Conservation (phyloP, 2,113 vertebrate species). For the Otus sunia region DNA sequence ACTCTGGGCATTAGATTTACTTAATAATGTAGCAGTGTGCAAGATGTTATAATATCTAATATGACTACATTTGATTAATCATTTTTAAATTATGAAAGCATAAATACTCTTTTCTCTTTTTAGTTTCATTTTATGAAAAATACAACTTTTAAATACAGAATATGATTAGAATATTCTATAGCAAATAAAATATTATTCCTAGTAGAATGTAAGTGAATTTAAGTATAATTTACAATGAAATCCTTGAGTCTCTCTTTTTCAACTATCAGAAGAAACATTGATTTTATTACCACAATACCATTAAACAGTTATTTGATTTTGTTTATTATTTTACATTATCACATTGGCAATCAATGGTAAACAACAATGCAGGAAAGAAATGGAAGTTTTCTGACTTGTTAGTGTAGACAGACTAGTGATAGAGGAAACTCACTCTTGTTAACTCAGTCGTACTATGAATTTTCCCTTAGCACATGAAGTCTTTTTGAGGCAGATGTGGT, state of each 20-base stretch:
- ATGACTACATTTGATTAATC: conserved; percentile 30
- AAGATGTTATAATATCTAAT: no score
- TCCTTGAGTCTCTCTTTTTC: background rate
- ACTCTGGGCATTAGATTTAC: no score
- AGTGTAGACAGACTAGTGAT: background rate
- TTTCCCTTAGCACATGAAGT: conserved; percentile 13
- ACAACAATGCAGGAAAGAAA: conserved; percentile 25
- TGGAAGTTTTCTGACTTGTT: background rate
- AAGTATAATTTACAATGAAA: conserved; percentile 24
- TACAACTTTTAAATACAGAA: conserved; percentile 18
- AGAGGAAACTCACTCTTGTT: background rate
- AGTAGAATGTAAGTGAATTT: conserved; percentile 5
- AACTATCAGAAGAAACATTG: background rate
- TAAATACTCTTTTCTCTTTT: conserved; percentile 51
- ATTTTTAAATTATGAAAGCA: conserved; percentile 54
- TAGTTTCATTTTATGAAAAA: conserved; percentile 40
- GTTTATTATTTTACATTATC: background rate
- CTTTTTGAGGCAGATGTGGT: conserved; percentile 43
- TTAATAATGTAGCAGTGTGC: no score
- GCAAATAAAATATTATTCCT: conserved; percentile 4
- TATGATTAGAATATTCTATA: conserved; percentile 33
- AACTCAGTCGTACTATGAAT: background rate
- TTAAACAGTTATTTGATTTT: background rate
- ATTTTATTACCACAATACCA: background rate
- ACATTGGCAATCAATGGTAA: conserved; percentile 2